Conservation (phyloP, 2,888 invertebrate genomes). For the Plagodis pulveraria region DNA sequence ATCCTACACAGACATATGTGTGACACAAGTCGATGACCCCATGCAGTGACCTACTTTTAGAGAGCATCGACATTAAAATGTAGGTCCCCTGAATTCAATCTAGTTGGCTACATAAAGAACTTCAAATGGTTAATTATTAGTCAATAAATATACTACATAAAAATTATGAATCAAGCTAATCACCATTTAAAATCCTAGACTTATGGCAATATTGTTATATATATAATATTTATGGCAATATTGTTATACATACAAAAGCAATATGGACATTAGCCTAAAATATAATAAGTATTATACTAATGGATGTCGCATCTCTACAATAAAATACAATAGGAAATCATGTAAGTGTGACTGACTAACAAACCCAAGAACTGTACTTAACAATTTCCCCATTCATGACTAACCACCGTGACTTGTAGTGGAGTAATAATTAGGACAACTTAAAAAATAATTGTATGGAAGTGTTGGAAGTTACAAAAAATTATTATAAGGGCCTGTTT, state of each 20-base stretch:
- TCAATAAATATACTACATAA: too few species aligned
- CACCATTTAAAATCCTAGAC: too few species aligned
- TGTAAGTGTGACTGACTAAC: conserved; percentile 14
- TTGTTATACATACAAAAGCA: too few species aligned
- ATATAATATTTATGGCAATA: too few species aligned
- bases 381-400: conserved; percentile 20
- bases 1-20: too few species aligned
- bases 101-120: conserved; percentile 5
- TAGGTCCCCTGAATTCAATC: too few species aligned
- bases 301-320: neutral
- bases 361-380: conserved; percentile 12
- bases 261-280: too few species aligned
- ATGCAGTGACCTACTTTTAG: conserved; percentile 11
- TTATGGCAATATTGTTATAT: too few species aligned
- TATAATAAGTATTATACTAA: neutral
- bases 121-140: too few species aligned
- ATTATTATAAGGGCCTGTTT: too few species aligned
- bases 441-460: neutral
- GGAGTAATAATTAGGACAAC: neutral
- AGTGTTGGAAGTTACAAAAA: neutral
- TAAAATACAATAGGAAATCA: conserved; percentile 16
- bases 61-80: conserved; percentile 25
- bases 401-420: neutral
- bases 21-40: neutral
- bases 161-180: neutral